Base-by-base conservation (phyloP, 2,113 vertebrate species). In the Ovis canadensis region DNA sequence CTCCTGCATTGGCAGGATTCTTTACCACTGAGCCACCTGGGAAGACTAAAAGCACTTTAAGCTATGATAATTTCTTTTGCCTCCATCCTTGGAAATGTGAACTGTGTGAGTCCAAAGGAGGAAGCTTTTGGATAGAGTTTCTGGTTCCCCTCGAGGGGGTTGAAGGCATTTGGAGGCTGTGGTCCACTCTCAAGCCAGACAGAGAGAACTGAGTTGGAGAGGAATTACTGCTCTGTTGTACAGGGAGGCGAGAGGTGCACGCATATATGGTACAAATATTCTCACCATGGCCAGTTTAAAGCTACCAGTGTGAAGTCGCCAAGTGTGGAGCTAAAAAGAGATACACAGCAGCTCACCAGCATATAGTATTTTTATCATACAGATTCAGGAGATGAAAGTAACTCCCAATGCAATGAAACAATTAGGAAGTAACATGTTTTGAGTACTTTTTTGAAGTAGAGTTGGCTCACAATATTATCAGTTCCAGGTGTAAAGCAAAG, bases 81-180 rank as follows among this genome's bases (percentile, higher is more conserved):
- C 71, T 95, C 71, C 55, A 25, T 52, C 82, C 64, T 29, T 27
- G 55, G 78, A 96, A 93, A 91, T 7, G 5, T 5, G 67, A 97
- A 89, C 78, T 10, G 9, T 6, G 14, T 9, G n/a, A 80, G 40
- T 48, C 83, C 23, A 84, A 19, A 95, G 40, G 85, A 86, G 85
- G 90, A 74, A 91, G 36, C 45, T 57, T 50, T 62, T 36, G 45
- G 36, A 52, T 90, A 60, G 54, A 62, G 50, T 92, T 60, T 94
- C 48, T 64, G 64, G 62, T 74, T 83, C 36, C 67, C 59, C 74
- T 78, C 7, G 13, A 55, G 50, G 48, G 50, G 12, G 2, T 21
- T 43, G 21, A 71, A 97, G 84, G 55, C 25, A 50, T 77, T 29
- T 17, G 0, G 6, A 96, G 33, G 52, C 45, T 87, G n/a, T 74